Evolutionary conservation across 2,113 vertebrate genomes (phyloP), one percentile per base, ranked within the genome.

Genomic region (Perca flavescens): DNA sequence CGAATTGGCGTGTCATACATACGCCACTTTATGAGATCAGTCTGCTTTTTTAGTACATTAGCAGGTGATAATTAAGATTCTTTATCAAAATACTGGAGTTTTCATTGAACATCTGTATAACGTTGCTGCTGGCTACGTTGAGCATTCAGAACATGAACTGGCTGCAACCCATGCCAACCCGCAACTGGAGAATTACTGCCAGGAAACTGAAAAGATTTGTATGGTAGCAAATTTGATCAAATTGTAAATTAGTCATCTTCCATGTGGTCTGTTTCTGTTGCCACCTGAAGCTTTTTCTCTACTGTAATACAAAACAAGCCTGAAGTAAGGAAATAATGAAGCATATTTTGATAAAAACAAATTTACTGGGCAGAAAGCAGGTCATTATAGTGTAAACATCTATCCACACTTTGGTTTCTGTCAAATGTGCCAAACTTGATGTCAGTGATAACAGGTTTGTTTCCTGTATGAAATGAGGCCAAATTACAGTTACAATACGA

Each of bases 381-480:
- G 7, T 36, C 19, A 60, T 52, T 69, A 19, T 12, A 22, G 25
- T 34, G 6, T 52, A 12, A 75, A 65, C 15, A 61, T 61, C 15
- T 66, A 34, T 49, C 72, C 36, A 77, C 68, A 77, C 36, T 57
- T 67, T 77, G 36, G 13, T 49, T 53, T 75, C 19, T 28, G 22
- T 25, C 50, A 67, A 22, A 72, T 1, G 6, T 69, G 62, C 54
- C 15, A 57, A 73, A 75, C 46, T 34, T 46, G 63, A 62, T 17
- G 21, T 31, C 21, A 47, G 22, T 25, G 62, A 71, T 53, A 68
- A 16, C 11, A 53, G 22, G 6, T 74, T 28, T 7, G 65, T 78
- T 88, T 79, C 80, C 80, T 90, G 65, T 70, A 4, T 64, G 34
- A 70, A 86, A 77, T 57, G 2, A 71, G 69, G 52, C 47, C 22